Evolutionary conservation across 2,888 invertebrate genomes (phyloP), one percentile per base, ranked within the genome.

Genomic region (Ophonus ardosiacus): DNA sequence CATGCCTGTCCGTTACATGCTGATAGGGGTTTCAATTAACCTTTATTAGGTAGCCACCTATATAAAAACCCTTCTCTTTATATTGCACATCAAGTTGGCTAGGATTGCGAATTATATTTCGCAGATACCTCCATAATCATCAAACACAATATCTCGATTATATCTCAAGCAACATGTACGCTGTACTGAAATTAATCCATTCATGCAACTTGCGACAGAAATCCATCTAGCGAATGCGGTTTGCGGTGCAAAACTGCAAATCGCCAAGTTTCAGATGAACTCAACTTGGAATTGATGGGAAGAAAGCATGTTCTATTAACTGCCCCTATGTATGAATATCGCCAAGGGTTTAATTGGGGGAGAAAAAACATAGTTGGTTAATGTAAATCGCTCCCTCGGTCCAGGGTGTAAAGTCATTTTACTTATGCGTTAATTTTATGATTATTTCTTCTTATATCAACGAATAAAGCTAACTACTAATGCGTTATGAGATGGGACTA

Each of bases 331-430:
- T 74, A 71, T 43, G 43, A 38, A 71, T 71, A 43, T 38, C 43
- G 15, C 40, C 24, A 4, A 40, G 56, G 43, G 51, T 74, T 51
- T 74, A 74, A 74, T 74, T 74, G 74, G n/a, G 18, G 43, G 74
- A 18, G 74, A 74, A 74, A 74, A 74, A 57, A 51, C 56, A 38
- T 38, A 43, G 61, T 51, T 43, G 71, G 61, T 61, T 59, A 61
- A 61, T 83, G 17, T 57, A 31, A 61, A 74, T 38, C 61, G 83
- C 4, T 74, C 82, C 82, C 82, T 71, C 13, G 82, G n/a, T 71
- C 56, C 71, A n/a, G 57, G 43, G 56, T 59, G 71, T 82, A 82
- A 82, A 82, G 71, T 82, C 71, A 82, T 82, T 82, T 82, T 74
- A 82, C 56, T 82, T 74, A 24, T 24, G 38, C 61, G 17, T 15